Percentiles rank a stretch among this genome's conserved stretches.
These are phyloP conservation scores for Huso huso DNA, from an alignment of 2,797 vertebrate genomes.

Conservation along the genomic window DNA sequence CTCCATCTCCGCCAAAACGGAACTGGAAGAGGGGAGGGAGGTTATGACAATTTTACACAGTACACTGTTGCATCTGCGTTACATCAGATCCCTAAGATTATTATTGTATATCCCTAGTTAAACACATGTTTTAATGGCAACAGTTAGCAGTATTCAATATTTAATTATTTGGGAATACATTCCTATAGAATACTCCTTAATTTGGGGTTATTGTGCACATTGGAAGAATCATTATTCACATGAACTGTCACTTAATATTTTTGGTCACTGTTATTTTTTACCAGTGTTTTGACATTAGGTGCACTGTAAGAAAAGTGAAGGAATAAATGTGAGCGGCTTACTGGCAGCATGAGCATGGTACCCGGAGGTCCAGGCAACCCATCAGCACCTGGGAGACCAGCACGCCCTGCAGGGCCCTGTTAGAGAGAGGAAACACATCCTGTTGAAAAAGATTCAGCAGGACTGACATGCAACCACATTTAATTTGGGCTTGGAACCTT, in stretches of 20 bases:
- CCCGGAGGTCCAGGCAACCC: conserved; percentile 92
- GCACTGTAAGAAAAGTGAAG: neutral
- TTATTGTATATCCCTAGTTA: too few species aligned
- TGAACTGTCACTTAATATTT: too few species aligned
- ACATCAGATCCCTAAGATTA: neutral
- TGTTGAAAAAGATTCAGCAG: neutral
- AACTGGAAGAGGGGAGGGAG: conserved; percentile 61
- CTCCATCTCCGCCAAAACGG: conserved; percentile 84
- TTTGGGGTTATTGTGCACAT: too few species aligned
- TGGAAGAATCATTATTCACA: too few species aligned
- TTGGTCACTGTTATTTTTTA: too few species aligned
- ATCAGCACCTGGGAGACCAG: conserved; percentile 89
- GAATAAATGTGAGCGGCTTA: conserved; percentile 46
- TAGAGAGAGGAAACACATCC: conserved; percentile 8
- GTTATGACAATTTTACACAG: conserved; percentile 1
- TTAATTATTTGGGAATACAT: too few species aligned
- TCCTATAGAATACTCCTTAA: too few species aligned
- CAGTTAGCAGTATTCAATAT: too few species aligned
- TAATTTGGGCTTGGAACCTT: neutral
- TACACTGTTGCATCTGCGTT: neutral
- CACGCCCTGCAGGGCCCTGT: conserved; percentile 83
- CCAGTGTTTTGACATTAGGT: neutral
- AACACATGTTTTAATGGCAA: too few species aligned
- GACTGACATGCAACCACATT: neutral
- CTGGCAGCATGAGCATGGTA: conserved; percentile 95